Evolutionary conservation across 1,140 invertebrate genomes (phyloP).

Genomic region (Homarus americanus): DNA sequence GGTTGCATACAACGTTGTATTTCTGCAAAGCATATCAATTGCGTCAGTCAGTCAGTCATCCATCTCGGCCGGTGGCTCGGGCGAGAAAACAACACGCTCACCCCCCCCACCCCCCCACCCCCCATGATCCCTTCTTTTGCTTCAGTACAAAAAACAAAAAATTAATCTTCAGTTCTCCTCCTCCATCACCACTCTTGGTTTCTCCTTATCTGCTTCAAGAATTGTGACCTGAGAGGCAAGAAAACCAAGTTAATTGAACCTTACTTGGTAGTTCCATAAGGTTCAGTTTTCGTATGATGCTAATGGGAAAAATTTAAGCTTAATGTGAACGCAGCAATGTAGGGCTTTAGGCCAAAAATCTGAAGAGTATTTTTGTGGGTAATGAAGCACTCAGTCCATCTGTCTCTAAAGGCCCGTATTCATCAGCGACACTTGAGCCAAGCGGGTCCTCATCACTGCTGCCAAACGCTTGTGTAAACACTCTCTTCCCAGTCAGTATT

Average conservation of each 20-base stretch:
- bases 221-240: slow-evolving; percentile 58
- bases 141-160: slow-evolving; percentile 36
- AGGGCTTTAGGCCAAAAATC: slow-evolving; percentile 61
- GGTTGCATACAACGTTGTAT: slow-evolving; percentile 52
- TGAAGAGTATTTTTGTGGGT: slow-evolving; percentile 67
- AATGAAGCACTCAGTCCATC: slow-evolving; percentile 50
- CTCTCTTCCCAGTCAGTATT: neutral
- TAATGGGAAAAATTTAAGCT: slow-evolving; percentile 32
- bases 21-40: slow-evolving; percentile 58
- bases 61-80: neutral
- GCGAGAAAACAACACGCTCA: neutral
- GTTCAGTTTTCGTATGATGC: slow-evolving; percentile 36
- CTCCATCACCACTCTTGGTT: slow-evolving; percentile 17
- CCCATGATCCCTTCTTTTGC: slow-evolving; percentile 27
- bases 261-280: slow-evolving; percentile 29
- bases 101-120: slow-evolving; percentile 8
- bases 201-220: slow-evolving; percentile 7
- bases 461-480: neutral
- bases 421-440: slow-evolving; percentile 18
- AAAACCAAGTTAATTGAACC: slow-evolving; percentile 17
- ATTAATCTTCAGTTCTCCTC: slow-evolving; percentile 22
- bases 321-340: slow-evolving; percentile 52
- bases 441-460: neutral
- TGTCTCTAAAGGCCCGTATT: slow-evolving; percentile 32
- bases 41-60: neutral